These are phyloP conservation scores for Xyrauchen texanus DNA, from an alignment of 2,113 vertebrate genomes.

Conservation along the genomic window DNA sequence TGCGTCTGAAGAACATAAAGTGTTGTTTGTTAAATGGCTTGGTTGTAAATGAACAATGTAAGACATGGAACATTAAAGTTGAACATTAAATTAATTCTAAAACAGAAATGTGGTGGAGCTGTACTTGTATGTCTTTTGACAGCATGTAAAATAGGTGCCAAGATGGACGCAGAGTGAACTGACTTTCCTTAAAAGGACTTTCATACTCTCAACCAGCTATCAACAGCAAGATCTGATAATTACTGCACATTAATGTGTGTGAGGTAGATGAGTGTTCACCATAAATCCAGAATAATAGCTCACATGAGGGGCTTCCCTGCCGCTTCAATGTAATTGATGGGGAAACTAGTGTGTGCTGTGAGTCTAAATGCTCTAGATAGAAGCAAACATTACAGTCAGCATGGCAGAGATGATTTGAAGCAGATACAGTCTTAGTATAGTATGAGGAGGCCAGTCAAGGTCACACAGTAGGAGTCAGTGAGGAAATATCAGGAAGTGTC, in stretches of 20 bases:
- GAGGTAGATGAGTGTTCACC: neutral
- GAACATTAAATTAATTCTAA: too few species aligned
- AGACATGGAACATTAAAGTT: too few species aligned
- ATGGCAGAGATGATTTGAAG: slow-evolving; percentile 38
- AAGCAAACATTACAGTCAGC: slow-evolving; percentile 23
- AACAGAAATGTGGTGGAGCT: too few species aligned
- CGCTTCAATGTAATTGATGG: slow-evolving; percentile 44
- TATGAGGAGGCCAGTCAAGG: slow-evolving; percentile 27
- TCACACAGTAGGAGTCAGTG: slow-evolving; percentile 7
- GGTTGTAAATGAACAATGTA: too few species aligned
- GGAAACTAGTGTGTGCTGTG: slow-evolving; percentile 14
- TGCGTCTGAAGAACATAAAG: too few species aligned
- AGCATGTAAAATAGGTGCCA: too few species aligned
- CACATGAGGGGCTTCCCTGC: neutral
- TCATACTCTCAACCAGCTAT: neutral
- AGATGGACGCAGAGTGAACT: neutral
- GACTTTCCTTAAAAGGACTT: neutral
- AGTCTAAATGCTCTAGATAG: slow-evolving; percentile 37
- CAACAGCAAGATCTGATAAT: neutral
- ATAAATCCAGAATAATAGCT: slow-evolving; percentile 6
- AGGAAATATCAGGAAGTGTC: neutral
- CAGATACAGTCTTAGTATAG: slow-evolving; percentile 45
- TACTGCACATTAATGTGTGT: neutral
- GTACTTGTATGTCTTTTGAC: too few species aligned
- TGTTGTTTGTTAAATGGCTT: too few species aligned